Conservation (phyloP, 2,888 invertebrate genomes). For the Agrilus biguttatus region DNA sequence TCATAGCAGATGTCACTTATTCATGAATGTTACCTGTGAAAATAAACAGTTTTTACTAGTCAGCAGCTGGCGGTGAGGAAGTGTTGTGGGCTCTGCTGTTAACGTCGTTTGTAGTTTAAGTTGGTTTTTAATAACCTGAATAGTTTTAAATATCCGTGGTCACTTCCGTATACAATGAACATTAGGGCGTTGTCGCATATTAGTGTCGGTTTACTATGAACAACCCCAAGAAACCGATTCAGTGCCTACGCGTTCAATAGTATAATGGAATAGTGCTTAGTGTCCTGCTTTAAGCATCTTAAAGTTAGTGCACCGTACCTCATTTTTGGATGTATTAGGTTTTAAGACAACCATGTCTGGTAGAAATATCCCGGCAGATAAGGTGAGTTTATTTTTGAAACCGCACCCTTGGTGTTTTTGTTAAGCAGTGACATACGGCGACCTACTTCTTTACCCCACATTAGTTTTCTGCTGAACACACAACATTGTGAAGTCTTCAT, state of each 20-base stretch:
- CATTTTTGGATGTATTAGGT: slow-evolving; percentile 16
- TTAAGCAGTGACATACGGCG: slow-evolving; percentile 21
- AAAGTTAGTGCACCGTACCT: slow-evolving; percentile 11
- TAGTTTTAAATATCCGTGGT: too few species aligned
- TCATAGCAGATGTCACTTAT: too few species aligned
- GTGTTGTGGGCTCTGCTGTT: too few species aligned
- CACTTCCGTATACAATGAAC: too few species aligned
- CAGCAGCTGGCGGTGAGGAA: too few species aligned
- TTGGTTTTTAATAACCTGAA: too few species aligned
- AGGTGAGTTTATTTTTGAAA: slow-evolving; percentile 41
- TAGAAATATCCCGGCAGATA: slow-evolving; percentile 72
- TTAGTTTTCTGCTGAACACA: slow-evolving; percentile 3
- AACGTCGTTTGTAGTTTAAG: too few species aligned
- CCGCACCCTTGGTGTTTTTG: slow-evolving; percentile 25
- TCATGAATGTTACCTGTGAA: too few species aligned
- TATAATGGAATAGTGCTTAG: slow-evolving; percentile 22
- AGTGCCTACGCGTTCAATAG: slow-evolving; percentile 3
- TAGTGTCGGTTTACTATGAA: too few species aligned
- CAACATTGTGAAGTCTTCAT: too few species aligned
- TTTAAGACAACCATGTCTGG: slow-evolving; percentile 50
- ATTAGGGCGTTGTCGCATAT: too few species aligned
- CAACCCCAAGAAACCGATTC: neutral
- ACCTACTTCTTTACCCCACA: slow-evolving; percentile 23
- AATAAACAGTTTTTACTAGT: too few species aligned
- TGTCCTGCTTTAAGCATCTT: slow-evolving; percentile 19